A percentile compares a stretch with the other conserved stretches of the same genome.
These are phyloP conservation scores for Acanthisitta chloris DNA, from an alignment of 2,113 vertebrate genomes.

Conservation along the genomic window DNA sequence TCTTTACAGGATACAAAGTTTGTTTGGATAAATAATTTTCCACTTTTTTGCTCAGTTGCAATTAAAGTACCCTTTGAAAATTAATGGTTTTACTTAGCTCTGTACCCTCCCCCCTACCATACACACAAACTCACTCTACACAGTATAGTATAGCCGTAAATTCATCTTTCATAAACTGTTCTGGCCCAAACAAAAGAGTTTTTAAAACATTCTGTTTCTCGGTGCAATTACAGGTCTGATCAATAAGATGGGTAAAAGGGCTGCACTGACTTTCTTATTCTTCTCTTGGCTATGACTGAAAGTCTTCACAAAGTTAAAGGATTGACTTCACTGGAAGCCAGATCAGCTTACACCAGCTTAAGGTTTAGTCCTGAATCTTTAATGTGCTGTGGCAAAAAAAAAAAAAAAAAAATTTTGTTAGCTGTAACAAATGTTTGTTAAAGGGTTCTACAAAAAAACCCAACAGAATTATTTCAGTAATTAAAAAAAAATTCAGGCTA, in stretches of 20 bases:
- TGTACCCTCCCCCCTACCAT: background rate
- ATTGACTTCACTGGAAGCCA: background rate
- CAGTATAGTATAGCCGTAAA: background rate
- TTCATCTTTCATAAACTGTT: background rate
- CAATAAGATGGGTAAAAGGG: background rate
- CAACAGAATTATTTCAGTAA: background rate
- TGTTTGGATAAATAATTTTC: slow-evolving; percentile 43
- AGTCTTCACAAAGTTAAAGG: slow-evolving; percentile 49
- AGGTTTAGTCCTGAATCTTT: slow-evolving; percentile 10
- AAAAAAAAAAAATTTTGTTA: background rate
- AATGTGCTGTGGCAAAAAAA: background rate
- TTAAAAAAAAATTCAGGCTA: background rate
- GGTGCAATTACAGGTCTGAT: background rate
- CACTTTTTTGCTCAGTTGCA: background rate
- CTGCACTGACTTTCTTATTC: background rate
- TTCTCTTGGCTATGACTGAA: slow-evolving; percentile 13
- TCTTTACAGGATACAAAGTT: slow-evolving; percentile 19
- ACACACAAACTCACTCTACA: background rate
- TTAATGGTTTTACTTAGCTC: background rate
- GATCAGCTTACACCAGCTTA: slow-evolving; percentile 5
- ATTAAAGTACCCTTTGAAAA: background rate
- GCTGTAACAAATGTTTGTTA: background rate
- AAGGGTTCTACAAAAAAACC: background rate
- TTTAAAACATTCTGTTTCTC: background rate
- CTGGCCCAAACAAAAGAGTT: background rate